Evolutionary conservation across 2,888 invertebrate species (phyloP).

Genomic region (Odontocolon sp.): DNA sequence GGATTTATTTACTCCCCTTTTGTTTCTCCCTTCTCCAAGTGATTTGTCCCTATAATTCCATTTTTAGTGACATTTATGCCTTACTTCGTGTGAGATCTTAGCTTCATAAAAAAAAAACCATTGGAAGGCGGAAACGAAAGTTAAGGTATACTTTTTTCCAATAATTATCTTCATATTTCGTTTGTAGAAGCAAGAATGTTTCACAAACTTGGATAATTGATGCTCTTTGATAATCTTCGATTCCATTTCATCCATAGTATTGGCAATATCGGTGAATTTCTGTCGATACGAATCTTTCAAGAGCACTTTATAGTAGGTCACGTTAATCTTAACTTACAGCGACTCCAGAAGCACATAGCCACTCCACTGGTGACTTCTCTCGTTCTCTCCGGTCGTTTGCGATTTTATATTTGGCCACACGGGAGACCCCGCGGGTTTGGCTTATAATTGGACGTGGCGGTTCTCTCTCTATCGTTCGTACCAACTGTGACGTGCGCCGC

Average conservation of each 20-base stretch:
- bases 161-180: neutral
- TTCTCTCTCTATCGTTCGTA: neutral
- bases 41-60: slow-evolving; percentile 45
- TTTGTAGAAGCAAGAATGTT: too few species aligned
- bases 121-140: neutral
- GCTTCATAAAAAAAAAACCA: neutral
- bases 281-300: neutral
- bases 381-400: neutral
- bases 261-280: too few species aligned
- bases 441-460: slow-evolving; percentile 29
- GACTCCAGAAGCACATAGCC: too few species aligned
- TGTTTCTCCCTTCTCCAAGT: slow-evolving; percentile 50
- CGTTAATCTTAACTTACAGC: neutral
- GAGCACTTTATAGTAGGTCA: neutral
- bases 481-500: neutral
- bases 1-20: slow-evolving; percentile 56
- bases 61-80: slow-evolving; percentile 2
- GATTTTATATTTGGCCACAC: slow-evolving; percentile 20
- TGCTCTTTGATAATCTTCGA: too few species aligned
- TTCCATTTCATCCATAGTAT: too few species aligned
- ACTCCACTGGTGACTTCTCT: neutral
- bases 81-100: neutral
- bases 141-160: too few species aligned
- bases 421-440: neutral
- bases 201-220: too few species aligned